These are phyloP conservation scores for Drosophila colorata DNA, from an alignment of 2,888 invertebrate species.

Conservation along the genomic window DNA sequence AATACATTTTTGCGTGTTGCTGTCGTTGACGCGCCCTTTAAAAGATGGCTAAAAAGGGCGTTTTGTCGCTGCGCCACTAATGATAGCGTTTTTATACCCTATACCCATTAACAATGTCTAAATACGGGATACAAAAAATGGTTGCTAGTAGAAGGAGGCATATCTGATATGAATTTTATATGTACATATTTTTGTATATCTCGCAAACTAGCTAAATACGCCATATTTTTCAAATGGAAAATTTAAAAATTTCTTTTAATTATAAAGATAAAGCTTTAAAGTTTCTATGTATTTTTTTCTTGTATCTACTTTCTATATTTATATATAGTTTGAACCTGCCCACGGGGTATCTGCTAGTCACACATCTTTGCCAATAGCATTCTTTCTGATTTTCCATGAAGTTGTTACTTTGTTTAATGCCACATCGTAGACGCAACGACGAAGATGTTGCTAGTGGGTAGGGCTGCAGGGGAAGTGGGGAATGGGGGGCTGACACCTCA, in stretches of 20 bases:
- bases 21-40: constrained; percentile 56
- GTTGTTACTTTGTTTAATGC: constrained; percentile 79
- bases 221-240: no score
- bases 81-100: constrained; percentile 47
- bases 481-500: constrained; percentile 19
- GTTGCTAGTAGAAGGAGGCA: no score
- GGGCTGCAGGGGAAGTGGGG: not conserved
- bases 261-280: no score
- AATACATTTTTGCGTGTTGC: constrained; percentile 59
- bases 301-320: no score
- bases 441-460: constrained; percentile 35
- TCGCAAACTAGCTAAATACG: no score
- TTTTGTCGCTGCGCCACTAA: constrained; percentile 53
- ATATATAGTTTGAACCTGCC: no score
- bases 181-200: no score
- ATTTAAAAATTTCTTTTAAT: no score
- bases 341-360: constrained; percentile 1
- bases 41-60: constrained; percentile 45
- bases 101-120: not conserved
- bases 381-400: constrained; percentile 52
- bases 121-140: not conserved
- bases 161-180: not conserved
- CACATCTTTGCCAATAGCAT: not conserved
- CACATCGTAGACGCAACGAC: constrained; percentile 55
- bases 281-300: no score